Evolutionary conservation across 2,797 vertebrate genomes (phyloP), one percentile per base, ranked within the genome.

Genomic region (Sebastes hubbsi): DNA sequence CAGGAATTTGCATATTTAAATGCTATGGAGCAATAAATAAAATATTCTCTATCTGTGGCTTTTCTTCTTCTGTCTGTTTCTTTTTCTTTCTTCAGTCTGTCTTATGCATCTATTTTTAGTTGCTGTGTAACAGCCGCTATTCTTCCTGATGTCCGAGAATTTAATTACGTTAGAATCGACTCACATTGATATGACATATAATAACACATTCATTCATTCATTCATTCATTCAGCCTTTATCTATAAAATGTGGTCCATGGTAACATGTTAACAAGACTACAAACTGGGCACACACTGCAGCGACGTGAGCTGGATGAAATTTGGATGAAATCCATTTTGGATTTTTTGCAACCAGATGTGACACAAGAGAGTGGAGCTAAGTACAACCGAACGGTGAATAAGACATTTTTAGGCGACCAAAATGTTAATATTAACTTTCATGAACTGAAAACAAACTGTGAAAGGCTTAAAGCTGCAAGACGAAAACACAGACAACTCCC

Each of bases 1-100:
- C 60, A 77, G 54, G 72, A 78, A 94, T 95, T 93, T 91, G 80
- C 92, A 94, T 94, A 93, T 91, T 87, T 83, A 91, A 92, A 94
- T 86, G 84, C 84, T 89, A 89, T 69, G 11, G 80, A 84, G 82
- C 55, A 74, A 92, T 94, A 90, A 90, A 95, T 95, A 88, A 94
- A 92, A 91, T 87, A 95, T 92, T 80, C 63, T 81, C 60, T 72
- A 20, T 80, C 30, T 83, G 64, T 71, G 13, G 49, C 55, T 75
- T 66, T 77, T 69, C 62, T 63, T 74, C 30, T 71, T 80, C 30
- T 72, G n/a, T 49, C 61, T 11, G n/a, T 80, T 60, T 69, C 7
- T 24, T 49, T 68, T 29, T 61, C 49, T 64, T 42, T 65, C 24
- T 38, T 56, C 4, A 3, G 16, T 42, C 22, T 63, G 4, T 66